Base-by-base conservation (phyloP, 2,888 invertebrate genomes). In the Lithosia quadra region DNA sequence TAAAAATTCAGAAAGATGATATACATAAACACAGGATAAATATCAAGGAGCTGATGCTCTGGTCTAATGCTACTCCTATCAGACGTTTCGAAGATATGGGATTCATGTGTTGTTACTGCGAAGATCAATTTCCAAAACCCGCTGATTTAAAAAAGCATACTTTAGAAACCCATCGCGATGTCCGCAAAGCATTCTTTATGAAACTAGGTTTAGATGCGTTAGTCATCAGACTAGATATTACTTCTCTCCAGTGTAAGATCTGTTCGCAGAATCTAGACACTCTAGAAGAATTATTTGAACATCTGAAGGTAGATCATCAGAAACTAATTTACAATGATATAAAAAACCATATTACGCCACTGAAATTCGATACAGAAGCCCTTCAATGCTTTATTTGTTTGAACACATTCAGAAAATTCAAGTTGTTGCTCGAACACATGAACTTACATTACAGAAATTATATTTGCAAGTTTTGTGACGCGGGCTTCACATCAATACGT, bases 361-460 rank as follows among this genome's bases (percentile, higher is more conserved):
- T 88, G 53, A 86, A 88, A 66, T 89, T 89, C 57, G 73, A 80
- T 0, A 73, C 72, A 2, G 82, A 85, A 0, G 68, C 69, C 0
- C 65, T 89, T 0, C 78, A 79, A 36, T 90, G 91, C 65, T 85
- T 80, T 22, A 70, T 88, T 0, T 91, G 91, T 65, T 58, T 65
- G 0, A 79, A 78, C 28, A 74, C 72, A 7, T 81, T 68, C 33
- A 75, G 69, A 10, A 79, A 75, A 64, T 81, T 79, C 39, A 73
- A 71, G 39, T 63, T 56, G 9, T 13, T 80, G 0, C 67, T 71
- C 11, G 82, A 85, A 28, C 92, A 92, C 63, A 89, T 91, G 86
- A 86, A 86, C 21, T 72, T 69, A 0, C 92, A 92, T 69, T 89
- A 84, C 53, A 85, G 82, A 33, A 90, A 90, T 74, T 89, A 79